Conservation (phyloP, 2,888 invertebrate species). For the Latrodectus elegans region DNA sequence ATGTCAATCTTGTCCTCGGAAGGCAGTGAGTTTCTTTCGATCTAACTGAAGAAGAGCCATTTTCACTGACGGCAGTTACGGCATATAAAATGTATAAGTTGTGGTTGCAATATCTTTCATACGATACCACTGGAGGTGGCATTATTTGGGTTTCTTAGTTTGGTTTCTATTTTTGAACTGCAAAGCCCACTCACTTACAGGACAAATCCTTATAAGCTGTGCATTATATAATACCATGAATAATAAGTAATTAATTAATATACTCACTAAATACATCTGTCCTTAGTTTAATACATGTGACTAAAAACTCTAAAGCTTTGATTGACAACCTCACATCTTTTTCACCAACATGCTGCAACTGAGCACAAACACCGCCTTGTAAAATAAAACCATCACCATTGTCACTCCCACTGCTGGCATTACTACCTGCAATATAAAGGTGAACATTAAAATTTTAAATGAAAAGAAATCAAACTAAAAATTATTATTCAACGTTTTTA, state of each 20-base stretch:
- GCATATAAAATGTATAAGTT: no score
- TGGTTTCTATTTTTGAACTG: no score
- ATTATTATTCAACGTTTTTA: background rate
- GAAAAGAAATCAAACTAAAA: no score
- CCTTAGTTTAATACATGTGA: conserved; percentile 76
- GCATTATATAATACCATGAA: background rate
- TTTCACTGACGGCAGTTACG: no score
- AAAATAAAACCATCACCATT: conserved; percentile 72
- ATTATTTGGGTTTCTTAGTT: no score
- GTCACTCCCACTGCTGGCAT: conserved; percentile 75
- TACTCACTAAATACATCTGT: conserved; percentile 74
- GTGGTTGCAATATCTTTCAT: no score
- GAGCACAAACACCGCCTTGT: conserved; percentile 76
- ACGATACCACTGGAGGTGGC: no score
- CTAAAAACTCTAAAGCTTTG: conserved; percentile 76
- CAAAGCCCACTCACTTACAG: no score
- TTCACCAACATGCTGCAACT: conserved; percentile 74
- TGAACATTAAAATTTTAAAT: background rate
- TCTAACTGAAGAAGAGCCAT: no score
- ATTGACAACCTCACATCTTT: conserved; percentile 76
- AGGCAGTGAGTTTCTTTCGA: no score
- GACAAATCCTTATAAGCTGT: no score
- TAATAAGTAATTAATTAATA: background rate
- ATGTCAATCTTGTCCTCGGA: no score
- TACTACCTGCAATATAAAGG: conserved; percentile 73